phyloP scores from a whole-genome alignment of 2,797 vertebrate genomes.

The Smutsia gigantea region DNA sequence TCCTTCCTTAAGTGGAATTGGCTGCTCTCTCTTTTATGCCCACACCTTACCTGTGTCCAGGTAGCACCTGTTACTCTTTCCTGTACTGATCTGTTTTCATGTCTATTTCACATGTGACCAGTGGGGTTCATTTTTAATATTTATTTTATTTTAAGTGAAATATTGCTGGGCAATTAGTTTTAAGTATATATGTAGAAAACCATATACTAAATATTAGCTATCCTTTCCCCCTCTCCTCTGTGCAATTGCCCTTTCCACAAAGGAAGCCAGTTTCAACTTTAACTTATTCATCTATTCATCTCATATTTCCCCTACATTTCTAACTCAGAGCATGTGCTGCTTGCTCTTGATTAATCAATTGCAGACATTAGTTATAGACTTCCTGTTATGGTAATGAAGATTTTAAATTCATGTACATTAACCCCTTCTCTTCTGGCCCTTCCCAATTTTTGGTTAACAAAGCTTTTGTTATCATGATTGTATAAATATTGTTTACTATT shows the following conservation, averaged over 20 bases:
- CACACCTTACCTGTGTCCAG: background rate
- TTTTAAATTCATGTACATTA: background rate
- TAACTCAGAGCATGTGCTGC: background rate
- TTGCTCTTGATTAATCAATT: background rate
- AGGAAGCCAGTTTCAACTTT: background rate
- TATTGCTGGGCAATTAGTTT: background rate
- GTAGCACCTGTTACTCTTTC: background rate
- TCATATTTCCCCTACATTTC: background rate
- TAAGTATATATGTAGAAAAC: background rate
- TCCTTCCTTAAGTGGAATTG: background rate
- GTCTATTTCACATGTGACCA: background rate
- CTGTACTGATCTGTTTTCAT: background rate
- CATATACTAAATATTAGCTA: background rate
- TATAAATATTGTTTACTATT: slow-evolving; percentile 17
- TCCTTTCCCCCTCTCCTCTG: background rate
- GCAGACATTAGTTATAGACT: background rate
- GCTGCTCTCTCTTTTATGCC: background rate
- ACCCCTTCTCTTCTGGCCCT: background rate
- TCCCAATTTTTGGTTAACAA: background rate
- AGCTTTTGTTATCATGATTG: background rate
- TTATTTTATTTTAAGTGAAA: slow-evolving; percentile 34
- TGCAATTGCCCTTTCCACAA: background rate
- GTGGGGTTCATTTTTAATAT: background rate
- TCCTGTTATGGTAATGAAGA: background rate
- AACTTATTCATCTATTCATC: background rate